phyloP scores from a whole-genome alignment of 2,888 invertebrate species.

The Caenorhabditis sulstoni region DNA sequence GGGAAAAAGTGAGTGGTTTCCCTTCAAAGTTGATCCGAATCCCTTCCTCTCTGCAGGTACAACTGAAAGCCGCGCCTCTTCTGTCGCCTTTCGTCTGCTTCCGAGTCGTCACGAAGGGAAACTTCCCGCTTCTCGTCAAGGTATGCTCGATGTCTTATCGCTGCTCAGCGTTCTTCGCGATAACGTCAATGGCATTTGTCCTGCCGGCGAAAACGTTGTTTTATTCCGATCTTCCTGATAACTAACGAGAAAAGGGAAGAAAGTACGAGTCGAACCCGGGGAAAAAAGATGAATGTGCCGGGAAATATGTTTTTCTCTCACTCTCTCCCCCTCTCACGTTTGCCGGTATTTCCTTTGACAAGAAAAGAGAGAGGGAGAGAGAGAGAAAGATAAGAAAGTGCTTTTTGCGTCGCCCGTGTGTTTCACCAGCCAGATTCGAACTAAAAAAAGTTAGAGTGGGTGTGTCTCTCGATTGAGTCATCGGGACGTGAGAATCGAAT shows the following conservation, averaged over 20 bases:
- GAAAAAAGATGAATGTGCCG: background rate
- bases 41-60: constrained; percentile 56
- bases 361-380: too few relatives aligned
- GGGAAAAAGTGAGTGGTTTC: constrained; percentile 81
- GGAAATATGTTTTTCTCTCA: constrained; percentile 11
- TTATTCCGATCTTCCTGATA: constrained; percentile 6
- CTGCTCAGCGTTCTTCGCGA: background rate
- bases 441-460: constrained; percentile 11
- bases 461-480: constrained; percentile 25
- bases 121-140: constrained; percentile 92
- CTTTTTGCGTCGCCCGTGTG: background rate
- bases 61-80: constrained; percentile 89
- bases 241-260: constrained; percentile 6
- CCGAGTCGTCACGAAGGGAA: constrained; percentile 93
- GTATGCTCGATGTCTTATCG: constrained; percentile 47
- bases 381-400: constrained; percentile 25
- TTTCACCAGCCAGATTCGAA: constrained; percentile 6
- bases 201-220: background rate
- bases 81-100: constrained; percentile 95
- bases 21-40: too few relatives aligned
- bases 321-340: constrained; percentile 13
- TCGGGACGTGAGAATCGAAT: constrained; percentile 5
- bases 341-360: constrained; percentile 13
- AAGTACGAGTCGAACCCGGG: constrained; percentile 28
- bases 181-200: constrained; percentile 4